Evolutionary conservation across 2,113 vertebrate species (phyloP), one percentile per base, ranked within the genome.

Genomic region (Odontesthes bonariensis): DNA sequence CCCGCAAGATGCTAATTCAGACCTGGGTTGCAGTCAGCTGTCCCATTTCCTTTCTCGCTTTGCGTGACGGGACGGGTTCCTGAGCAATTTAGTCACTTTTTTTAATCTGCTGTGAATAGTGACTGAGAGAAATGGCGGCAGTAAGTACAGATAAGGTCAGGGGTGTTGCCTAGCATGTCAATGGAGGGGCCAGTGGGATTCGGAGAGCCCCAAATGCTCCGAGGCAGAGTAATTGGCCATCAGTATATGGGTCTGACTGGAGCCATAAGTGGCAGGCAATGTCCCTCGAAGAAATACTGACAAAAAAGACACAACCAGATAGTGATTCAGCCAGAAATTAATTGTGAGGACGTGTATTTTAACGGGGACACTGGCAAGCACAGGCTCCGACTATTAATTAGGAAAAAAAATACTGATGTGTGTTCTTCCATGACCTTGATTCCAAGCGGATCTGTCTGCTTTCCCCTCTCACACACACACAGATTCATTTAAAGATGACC

Each of bases 361-460:
- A 73, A 84, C 73, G 71, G 56, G 56, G 17, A 20, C 4, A n/a
- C 62, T 75, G 42, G 40, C 60, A 58, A 75, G 60, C 53, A 12
- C 33, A 51, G 54, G 31, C 73, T 60, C 79, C 4, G 75, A 69
- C 63, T 58, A 31, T 74, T 73, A 75, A 84, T 58, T 86, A 86
- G 77, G 58, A 79, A 83, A 81, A 84, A 57, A 92, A 82, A 75
- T 79, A 64, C 54, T 8, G 73, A 71, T 49, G 75, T 55, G 33
- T 19, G 44, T 19, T 81, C 78, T 82, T 33, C 64, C 32, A 1
- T 87, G 84, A 92, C 87, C 89, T 92, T 88, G 78, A 86, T 87
- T 89, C 75, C 58, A 61, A 85, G 79, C 77, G 78, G 64, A 84
- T 70, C 82, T 60, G 67, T 55, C 83, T 84, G 88, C 85, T 85